Percentiles rank a stretch among this genome's conserved stretches.
Conservation (phyloP, 2,888 invertebrate species). For the Clusia tigrina region DNA sequence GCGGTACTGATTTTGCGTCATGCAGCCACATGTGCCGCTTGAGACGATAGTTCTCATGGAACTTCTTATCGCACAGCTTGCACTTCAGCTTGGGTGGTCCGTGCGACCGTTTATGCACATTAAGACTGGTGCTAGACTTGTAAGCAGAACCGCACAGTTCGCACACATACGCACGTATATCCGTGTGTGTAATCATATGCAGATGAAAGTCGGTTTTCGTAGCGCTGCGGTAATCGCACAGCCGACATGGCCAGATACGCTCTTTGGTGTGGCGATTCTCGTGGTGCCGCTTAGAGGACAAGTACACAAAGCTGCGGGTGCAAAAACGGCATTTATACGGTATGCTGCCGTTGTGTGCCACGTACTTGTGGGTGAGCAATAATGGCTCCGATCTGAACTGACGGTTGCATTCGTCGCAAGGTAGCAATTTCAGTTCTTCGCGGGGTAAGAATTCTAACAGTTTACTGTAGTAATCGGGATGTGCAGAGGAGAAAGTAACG, state of each 20-base stretch:
- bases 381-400: constrained; percentile 25
- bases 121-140: constrained; percentile 26
- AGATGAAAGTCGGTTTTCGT: constrained; percentile 24
- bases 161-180: constrained; percentile 22
- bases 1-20: constrained; percentile 7
- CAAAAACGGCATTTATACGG: constrained; percentile 26
- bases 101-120: constrained; percentile 26
- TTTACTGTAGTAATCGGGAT: constrained; percentile 21
- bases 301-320: constrained; percentile 26
- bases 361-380: constrained; percentile 25
- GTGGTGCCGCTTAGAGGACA: constrained; percentile 24
- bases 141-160: constrained; percentile 26
- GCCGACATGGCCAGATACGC: constrained; percentile 24
- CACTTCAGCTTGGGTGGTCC: constrained; percentile 23
- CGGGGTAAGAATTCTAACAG: constrained; percentile 23
- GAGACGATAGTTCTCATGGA: constrained; percentile 30
- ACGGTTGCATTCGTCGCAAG: constrained; percentile 22
- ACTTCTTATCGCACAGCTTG: constrained; percentile 26
- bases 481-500: constrained; percentile 7
- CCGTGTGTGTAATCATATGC: constrained; percentile 26
- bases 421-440: constrained; percentile 21
- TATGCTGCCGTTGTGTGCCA: constrained; percentile 25
- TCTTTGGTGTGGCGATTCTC: constrained; percentile 28
- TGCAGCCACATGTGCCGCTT: constrained; percentile 30
- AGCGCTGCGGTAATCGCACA: constrained; percentile 22